A percentile compares a stretch with the other conserved stretches of the same genome.
These are phyloP conservation scores for Cyanoderma ruficeps DNA, from an alignment of 2,113 vertebrate species.

Conservation along the genomic window DNA sequence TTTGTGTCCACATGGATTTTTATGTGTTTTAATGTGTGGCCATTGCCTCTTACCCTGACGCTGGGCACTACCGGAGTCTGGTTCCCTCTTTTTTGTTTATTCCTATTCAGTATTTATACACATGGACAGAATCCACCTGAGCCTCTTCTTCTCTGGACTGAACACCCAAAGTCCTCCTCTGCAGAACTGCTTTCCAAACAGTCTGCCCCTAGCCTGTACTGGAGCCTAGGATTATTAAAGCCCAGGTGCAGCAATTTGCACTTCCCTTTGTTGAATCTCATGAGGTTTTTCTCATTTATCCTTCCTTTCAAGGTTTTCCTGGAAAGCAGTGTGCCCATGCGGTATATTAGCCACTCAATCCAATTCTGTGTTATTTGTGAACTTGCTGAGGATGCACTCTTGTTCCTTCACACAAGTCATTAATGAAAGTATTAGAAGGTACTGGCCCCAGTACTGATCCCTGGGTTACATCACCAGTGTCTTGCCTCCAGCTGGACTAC, in stretches of 20 bases:
- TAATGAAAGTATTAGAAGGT: not conserved
- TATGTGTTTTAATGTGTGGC: not conserved
- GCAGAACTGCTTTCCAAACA: not conserved
- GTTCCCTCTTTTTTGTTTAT: not conserved
- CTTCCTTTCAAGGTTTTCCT: not conserved
- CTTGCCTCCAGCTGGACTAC: not conserved
- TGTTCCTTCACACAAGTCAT: not conserved
- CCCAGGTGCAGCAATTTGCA: not conserved
- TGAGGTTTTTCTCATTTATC: not conserved
- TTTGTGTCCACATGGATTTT: not conserved
- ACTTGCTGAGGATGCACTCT: not conserved
- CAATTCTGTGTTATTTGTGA: not conserved
- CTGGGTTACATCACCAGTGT: not conserved
- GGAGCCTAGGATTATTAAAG: not conserved
- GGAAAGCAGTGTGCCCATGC: not conserved
- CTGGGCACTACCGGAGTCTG: not conserved
- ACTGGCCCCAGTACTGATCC: not conserved
- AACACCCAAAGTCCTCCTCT: not conserved
- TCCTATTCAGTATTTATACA: not conserved
- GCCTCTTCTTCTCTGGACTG: not conserved
- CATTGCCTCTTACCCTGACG: not conserved
- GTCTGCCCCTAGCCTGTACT: not conserved
- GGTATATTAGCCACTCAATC: not conserved
- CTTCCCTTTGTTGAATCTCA: not conserved
- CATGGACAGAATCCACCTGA: not conserved